Base-by-base conservation (phyloP, 2,888 invertebrate species). In the Drosophila birchii region DNA sequence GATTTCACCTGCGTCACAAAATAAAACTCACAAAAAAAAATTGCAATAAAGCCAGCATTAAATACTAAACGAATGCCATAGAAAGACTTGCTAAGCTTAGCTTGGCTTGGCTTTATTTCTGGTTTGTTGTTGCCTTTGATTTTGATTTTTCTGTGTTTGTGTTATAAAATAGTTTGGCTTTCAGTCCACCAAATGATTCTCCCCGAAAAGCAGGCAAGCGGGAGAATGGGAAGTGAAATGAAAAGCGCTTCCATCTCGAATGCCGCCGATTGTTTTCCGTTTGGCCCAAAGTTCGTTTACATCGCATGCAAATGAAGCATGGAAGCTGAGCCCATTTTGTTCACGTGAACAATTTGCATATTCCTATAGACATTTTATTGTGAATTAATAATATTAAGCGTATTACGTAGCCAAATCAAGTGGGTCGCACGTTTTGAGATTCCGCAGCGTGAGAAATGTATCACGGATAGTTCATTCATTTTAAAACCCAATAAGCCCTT, bases 351-450 rank as follows among this genome's bases (percentile, higher is more conserved):
- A 16, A 67, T 68, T 68, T 68, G 49, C 67, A 68, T 68, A 68
- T 67, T 67, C 67, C 49, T 68, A 56, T 41, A 49, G 49, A 29
- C 63, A 56, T 43, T 56, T 36, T 36, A 41, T 41, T 18, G 47
- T 68, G 47, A 56, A 32, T 67, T 14, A 56, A 49, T 56, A 18
- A 23, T 36, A 36, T 36, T 61, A 29, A 18, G 54, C 55, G 45
- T 63, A 68, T 85, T 85, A 80, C 80, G 80, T 75, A 74, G 78
- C 69, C 75, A 62, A 39, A 36, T 36, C 72, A 56, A 57, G 86
- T 57, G 76, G 62, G 58, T 53, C 71, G 41, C 76, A 69, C 63
- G 81, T 73, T 76, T 53, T 20, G 16, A 29, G 29, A n/a, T 41
- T 18, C 16, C 26, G 9, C 29, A 70, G 16, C 56, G 62, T 62